A percentile compares a stretch with the other conserved stretches of the same genome.
Evolutionary conservation across 2,797 vertebrate genomes (phyloP).

Genomic region (Clarias platycephalus): DNA sequence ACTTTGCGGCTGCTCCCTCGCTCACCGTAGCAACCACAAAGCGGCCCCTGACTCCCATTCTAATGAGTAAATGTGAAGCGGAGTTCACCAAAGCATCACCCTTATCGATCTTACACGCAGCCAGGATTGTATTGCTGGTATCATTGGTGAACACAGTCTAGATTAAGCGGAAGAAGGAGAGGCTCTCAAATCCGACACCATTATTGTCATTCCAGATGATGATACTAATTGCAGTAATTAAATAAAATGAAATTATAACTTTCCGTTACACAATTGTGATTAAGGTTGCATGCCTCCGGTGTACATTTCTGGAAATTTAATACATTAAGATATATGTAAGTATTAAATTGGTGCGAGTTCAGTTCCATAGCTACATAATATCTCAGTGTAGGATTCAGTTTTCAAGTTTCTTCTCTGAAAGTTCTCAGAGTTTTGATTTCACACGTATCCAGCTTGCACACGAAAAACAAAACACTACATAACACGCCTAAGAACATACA

Average conservation of each 20-base stretch:
- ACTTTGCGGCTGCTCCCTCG: neutral
- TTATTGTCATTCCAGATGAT: conserved; percentile 36
- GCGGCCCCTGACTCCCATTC: conserved; percentile 33
- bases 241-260: neutral
- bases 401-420: conserved; percentile 5
- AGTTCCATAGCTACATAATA: neutral
- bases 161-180: neutral
- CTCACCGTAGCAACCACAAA: conserved; percentile 25
- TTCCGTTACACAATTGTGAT: conserved; percentile 34
- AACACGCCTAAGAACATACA: neutral
- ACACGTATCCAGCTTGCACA: conserved; percentile 20
- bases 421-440: conserved; percentile 21
- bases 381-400: neutral
- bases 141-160: neutral
- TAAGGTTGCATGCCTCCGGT: conserved; percentile 37
- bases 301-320: conserved; percentile 42
- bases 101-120: conserved; percentile 28
- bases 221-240: conserved; percentile 47
- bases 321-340: conserved; percentile 35
- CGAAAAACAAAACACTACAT: neutral
- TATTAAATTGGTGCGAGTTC: conserved; percentile 15
- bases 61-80: conserved; percentile 30
- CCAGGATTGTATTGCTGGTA: conserved; percentile 12
- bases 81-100: conserved; percentile 25
- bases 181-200: conserved; percentile 24